Conservation (phyloP, 1,140 invertebrate species). For the Drosophila nebulosa region DNA sequence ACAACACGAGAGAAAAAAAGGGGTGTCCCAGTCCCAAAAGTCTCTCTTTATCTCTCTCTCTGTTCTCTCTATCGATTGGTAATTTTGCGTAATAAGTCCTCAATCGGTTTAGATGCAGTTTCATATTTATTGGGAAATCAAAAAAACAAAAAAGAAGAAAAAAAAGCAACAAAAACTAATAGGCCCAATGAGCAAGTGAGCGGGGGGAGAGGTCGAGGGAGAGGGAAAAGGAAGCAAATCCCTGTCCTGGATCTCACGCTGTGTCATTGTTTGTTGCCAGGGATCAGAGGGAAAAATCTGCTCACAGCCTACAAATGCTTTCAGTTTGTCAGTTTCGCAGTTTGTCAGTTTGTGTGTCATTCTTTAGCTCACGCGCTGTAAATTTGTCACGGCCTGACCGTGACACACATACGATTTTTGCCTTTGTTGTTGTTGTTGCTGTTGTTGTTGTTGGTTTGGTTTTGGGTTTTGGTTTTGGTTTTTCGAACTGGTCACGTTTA, state of each 20-base stretch:
- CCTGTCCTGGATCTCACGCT: slow-evolving; percentile 46
- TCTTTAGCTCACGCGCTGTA: slow-evolving; percentile 67
- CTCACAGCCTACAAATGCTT: slow-evolving; percentile 5
- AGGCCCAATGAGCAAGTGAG: neutral
- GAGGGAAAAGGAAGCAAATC: neutral
- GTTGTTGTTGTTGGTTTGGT: neutral
- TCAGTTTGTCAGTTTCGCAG: neutral
- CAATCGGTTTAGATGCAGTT: slow-evolving; percentile 59
- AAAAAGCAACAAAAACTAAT: neutral
- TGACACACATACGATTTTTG: slow-evolving; percentile 60
- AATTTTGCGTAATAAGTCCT: slow-evolving; percentile 75
- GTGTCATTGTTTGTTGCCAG: slow-evolving; percentile 51
- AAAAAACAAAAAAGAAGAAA: neutral
- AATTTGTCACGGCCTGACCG: slow-evolving; percentile 70
- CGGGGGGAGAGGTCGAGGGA: neutral
- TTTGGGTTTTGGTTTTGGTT: neutral
- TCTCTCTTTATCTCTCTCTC: neutral
- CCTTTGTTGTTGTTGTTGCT: neutral
- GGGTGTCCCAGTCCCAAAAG: neutral
- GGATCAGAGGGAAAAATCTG: slow-evolving; percentile 40
- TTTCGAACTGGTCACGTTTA: slow-evolving; percentile 44
- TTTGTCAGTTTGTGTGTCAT: slow-evolving; percentile 18
- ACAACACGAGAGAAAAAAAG: neutral
- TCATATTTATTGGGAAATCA: slow-evolving; percentile 5
- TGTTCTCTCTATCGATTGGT: slow-evolving; percentile 26